Base-by-base conservation (phyloP, 1,140 invertebrate species). In the Drosophila bifasciata region DNA sequence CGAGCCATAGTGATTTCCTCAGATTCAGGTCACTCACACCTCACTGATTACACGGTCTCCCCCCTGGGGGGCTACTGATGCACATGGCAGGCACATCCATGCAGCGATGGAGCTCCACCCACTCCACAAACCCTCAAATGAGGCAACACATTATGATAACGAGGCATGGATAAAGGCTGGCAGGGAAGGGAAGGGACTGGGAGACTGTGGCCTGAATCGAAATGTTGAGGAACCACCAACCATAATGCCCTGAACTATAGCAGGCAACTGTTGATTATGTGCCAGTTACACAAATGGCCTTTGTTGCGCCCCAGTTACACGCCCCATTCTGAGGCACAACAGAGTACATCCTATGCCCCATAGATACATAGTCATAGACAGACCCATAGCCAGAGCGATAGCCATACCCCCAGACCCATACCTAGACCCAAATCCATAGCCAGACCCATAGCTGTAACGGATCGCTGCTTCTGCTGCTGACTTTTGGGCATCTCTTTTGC, bases 221-320 rank as follows among this genome's bases (percentile, higher is more conserved):
- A 68, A 53, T 68, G 64, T 55, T 48, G 61, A 56, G 50, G 55
- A 59, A 50, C 48, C 1, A 36, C 8, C 1, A 8, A 9, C 60
- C 70, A 75, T 68, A 68, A 58, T 69, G 70, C 70, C 79, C 52
- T 66, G 81, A 7, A 55, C 81, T 74, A 71, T n/a, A n/a, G n/a
- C n/a, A n/a, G 78, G 77, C 83, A 88, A 86, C 81, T 88, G 81
- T 86, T 86, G 68, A 86, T 86, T 86, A 86, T 86, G 81, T 88
- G 81, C 81, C 78, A 67, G 83, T 85, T 85, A 59, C 69, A 67
- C 78, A 86, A 86, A 86, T 86, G 81, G 83, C 61, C 72, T 68
- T 67, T 76, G 71, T 76, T 75, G 72, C 72, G 72, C 72, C 72
- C 83, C 83, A 86, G 83, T 88, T 86, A 81, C 69, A 86, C 81